Evolutionary conservation across 2,113 vertebrate species (phyloP), one percentile per base, ranked within the genome.

Genomic region (Archilochus colubris): DNA sequence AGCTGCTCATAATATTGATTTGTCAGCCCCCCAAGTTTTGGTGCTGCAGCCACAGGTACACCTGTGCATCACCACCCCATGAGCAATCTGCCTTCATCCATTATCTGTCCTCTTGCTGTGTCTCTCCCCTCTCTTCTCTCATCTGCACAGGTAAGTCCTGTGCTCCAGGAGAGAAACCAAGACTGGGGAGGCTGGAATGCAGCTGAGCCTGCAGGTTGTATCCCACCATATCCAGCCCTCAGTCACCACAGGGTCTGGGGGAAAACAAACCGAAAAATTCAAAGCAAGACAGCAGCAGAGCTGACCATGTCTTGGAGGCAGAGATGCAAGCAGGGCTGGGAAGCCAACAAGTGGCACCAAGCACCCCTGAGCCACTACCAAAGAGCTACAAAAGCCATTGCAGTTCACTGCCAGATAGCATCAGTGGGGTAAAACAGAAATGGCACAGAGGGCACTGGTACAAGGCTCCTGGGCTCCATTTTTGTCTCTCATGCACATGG

Each of bases 401-500:
- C 12, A 30, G 38, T 38, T 48, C 38, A 43, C 22, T 24, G 24
- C 14, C 64, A 58, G 66, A 62, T 12, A 82, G 24, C 53, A 89
- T 40, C 16, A 18, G 3, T 3, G 46, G 36, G 17, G 19, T 51
- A 31, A 81, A 44, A 73, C 0, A 16, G 40, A 31, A 51, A 30
- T 30, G n/a, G 59, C n/a, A 82, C 14, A 38, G 57, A 53, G 23
- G 24, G 16, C 78, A 61, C 27, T 1, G 30, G 3, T 57, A 68
- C 17, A 8, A 38, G 9, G 33, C 12, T 61, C 20, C 33, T 30
- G 6, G 20, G n/a, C 17, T 86, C 38, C 15, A 18, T 7, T 59
- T 70, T 54, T 46, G 58, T 18, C 51, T 43, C 0, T 1, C 31
- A 59, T 61, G 28, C n/a, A 63, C 14, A 20, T 0, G 1, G 10